phyloP scores from a whole-genome alignment of 2,888 invertebrate species.

The Melieria omissa region DNA sequence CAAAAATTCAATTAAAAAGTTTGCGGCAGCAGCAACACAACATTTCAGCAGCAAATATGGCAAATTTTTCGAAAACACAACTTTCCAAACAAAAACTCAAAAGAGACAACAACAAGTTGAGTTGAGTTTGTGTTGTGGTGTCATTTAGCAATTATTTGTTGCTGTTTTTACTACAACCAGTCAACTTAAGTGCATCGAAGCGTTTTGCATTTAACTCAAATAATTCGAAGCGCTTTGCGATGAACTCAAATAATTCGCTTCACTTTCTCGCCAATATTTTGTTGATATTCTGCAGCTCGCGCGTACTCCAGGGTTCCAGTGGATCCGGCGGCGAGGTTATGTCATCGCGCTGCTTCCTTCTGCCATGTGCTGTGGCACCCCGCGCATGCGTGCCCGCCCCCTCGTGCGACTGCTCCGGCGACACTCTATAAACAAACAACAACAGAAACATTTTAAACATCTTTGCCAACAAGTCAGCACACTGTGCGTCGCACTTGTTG shows the following conservation, averaged over 20 bases:
- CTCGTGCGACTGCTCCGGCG: slow-evolving; percentile 57
- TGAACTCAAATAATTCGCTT: not conserved
- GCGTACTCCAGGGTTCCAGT: slow-evolving; percentile 79
- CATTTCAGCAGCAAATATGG: slow-evolving; percentile 8
- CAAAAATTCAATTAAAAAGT: slow-evolving; percentile 29
- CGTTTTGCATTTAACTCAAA: not conserved
- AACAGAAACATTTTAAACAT: not conserved
- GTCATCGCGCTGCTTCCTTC: slow-evolving; percentile 48
- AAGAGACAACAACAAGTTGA: slow-evolving; percentile 3
- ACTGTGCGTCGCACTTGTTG: slow-evolving; percentile 62
- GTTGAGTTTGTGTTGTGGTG: not conserved
- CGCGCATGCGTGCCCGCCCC: slow-evolving; percentile 49
- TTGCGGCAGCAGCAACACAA: not conserved
- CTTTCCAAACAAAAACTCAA: slow-evolving; percentile 20
- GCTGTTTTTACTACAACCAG: not conserved
- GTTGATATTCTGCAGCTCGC: slow-evolving; percentile 77
- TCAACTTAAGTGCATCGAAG: too few species aligned
- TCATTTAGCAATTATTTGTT: not conserved
- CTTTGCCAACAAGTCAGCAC: slow-evolving; percentile 43
- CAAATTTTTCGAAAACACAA: slow-evolving; percentile 9
- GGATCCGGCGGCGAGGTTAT: slow-evolving; percentile 71
- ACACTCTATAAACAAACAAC: slow-evolving; percentile 51
- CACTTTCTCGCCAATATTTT: slow-evolving; percentile 68
- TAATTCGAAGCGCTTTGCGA: not conserved
- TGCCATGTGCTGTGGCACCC: slow-evolving; percentile 56